Evolutionary conservation across 1,140 invertebrate species (phyloP).

Genomic region (Galleria mellonella): DNA sequence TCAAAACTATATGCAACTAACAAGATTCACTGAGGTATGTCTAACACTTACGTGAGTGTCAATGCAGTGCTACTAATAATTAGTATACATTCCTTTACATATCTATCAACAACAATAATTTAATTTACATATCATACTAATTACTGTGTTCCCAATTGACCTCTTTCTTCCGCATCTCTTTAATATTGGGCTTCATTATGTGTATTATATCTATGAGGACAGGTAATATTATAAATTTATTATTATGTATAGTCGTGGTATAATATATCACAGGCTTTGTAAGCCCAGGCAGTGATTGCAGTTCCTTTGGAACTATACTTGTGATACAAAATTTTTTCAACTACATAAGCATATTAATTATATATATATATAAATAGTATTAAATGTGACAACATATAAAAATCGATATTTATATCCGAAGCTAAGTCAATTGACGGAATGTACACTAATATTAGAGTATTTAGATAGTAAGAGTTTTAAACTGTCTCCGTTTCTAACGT

Average conservation of each 20-base stretch:
- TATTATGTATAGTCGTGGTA: background rate
- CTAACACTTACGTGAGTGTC: constrained; percentile 12
- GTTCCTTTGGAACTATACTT: constrained; percentile 15
- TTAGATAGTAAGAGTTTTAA: no score
- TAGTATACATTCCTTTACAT: constrained; percentile 25
- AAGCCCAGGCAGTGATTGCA: constrained; percentile 23
- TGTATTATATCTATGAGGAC: constrained; percentile 1
- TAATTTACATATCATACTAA: constrained; percentile 2
- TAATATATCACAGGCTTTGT: constrained; percentile 22
- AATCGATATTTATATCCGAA: background rate
- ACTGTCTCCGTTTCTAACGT: no score
- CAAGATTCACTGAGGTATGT: constrained; percentile 17
- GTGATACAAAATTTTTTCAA: constrained; percentile 6
- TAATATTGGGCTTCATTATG: background rate
- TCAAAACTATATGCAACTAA: constrained; percentile 7
- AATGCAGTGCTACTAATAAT: constrained; percentile 8
- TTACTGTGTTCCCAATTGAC: constrained; percentile 8
- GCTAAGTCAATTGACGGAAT: constrained; percentile 14
- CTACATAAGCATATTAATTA: background rate
- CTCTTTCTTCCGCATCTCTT: constrained; percentile 5
- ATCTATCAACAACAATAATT: constrained; percentile 1
- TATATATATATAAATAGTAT: background rate
- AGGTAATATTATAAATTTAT: no score
- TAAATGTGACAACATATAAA: background rate
- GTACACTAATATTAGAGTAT: constrained; percentile 17